Base-by-base conservation (phyloP, 2,797 vertebrate species). In the Scolopax bukidnonensis region DNA sequence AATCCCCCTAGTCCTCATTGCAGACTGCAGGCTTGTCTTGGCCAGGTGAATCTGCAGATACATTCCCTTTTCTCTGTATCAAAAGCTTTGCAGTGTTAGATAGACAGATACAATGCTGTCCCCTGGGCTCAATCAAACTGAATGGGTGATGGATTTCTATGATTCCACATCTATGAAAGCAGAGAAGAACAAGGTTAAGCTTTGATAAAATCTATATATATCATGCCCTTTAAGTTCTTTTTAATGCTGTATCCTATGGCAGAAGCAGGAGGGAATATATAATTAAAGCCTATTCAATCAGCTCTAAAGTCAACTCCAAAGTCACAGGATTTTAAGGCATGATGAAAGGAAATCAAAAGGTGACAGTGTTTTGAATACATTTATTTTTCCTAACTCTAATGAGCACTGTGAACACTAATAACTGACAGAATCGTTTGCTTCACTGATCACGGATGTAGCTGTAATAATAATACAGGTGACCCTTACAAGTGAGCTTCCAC, bases 311-410 rank as follows among this genome's bases (percentile, higher is more conserved):
- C 36, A 30, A 28, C 5, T 89, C 28, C n/a, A 75, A 79, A 86
- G 30, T 24, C n/a, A 68, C 2, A 45, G 21, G 11, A 5, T 77
- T 32, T 73, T 38, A 77, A 94, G 60, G 17, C 18, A 25, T 27
- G 68, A 85, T 90, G 76, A 96, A 95, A 96, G 21, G 41, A 86
- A 93, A 45, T 83, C n/a, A 60, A 18, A 56, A 45, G 53, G 73
- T 89, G 64, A n/a, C 53, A 27, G 19, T 65, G 13, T 43, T 94
- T 95, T 77, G 15, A 25, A 33, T 63, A 10, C 85, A 40, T 9
- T 56, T 88, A 95, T 96, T 96, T 96, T 93, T 95, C 14, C 53
- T 89, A 68, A 43, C 74, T 71, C 41, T 36, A 36, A 36, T 36
- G 36, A 36, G 36, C 36, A 36, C 36, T 54, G 61, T 13, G 33